phyloP scores from a whole-genome alignment of 2,797 vertebrate genomes.

The Acanthis flammea region DNA sequence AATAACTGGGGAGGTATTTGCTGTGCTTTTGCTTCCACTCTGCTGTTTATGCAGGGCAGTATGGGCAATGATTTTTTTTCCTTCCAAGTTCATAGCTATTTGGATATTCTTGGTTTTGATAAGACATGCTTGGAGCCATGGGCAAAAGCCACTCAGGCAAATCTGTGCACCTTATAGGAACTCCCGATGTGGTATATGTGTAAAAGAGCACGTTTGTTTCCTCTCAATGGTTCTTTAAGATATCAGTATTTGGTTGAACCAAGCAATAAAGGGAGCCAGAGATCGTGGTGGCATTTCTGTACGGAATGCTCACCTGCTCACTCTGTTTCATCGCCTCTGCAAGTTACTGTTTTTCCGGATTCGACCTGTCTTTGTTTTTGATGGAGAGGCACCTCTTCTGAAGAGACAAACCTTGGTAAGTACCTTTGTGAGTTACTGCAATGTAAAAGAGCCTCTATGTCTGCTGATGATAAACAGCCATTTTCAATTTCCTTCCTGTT shows the following conservation, averaged over 20 bases:
- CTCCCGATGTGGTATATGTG: background rate
- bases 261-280: constrained; percentile 92
- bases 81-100: background rate
- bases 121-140: background rate
- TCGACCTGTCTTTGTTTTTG: constrained; percentile 93
- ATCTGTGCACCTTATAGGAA: background rate
- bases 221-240: constrained; percentile 80
- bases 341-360: constrained; percentile 96
- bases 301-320: constrained; percentile 93
- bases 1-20: background rate
- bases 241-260: constrained; percentile 98
- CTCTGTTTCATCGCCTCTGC: constrained; percentile 92
- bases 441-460: background rate
- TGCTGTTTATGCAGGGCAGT: background rate
- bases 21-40: background rate
- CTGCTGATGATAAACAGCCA: background rate
- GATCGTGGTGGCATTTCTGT: constrained; percentile 85
- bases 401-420: constrained; percentile 95
- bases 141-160: background rate
- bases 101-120: background rate
- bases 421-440: background rate
- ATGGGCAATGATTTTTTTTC: background rate
- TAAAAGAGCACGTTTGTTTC: background rate
- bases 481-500: background rate
- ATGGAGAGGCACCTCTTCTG: constrained; percentile 91